These are phyloP conservation scores for Neotragus moschatus DNA, from an alignment of 2,113 vertebrate species.

Conservation along the genomic window DNA sequence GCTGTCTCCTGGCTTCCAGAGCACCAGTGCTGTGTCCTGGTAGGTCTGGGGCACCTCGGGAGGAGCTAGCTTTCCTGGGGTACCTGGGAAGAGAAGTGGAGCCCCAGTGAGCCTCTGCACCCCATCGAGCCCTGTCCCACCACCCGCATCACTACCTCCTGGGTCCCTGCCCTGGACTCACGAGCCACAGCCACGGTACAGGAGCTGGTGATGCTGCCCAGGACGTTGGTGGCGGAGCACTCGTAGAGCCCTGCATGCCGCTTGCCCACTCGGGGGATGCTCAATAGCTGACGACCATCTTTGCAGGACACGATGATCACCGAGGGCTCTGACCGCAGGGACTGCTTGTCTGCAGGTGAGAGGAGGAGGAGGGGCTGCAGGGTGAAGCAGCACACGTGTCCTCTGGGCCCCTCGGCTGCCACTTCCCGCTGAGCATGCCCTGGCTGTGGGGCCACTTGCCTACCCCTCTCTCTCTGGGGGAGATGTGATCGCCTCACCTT, in stretches of 20 bases:
- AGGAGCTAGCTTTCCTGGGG: conserved; percentile 91
- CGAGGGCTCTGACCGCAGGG: conserved; percentile 84
- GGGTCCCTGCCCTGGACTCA: conserved; percentile 76
- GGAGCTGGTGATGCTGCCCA: conserved; percentile 91
- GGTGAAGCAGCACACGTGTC: conserved; percentile 40
- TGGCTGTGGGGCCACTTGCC: conserved; percentile 84
- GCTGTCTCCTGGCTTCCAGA: conserved; percentile 94
- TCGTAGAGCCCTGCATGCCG: conserved; percentile 94
- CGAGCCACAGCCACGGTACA: conserved; percentile 94
- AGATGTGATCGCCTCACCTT: conserved; percentile 83
- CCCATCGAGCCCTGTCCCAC: background rate
- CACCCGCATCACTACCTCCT: background rate
- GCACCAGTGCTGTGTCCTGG: conserved; percentile 92
- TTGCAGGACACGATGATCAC: conserved; percentile 92
- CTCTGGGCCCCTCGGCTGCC: conserved; percentile 75
- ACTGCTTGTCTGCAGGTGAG: conserved; percentile 87
- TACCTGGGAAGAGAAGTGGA: conserved; percentile 77
- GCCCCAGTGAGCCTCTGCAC: background rate
- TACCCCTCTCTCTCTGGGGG: conserved; percentile 56
- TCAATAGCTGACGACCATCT: conserved; percentile 94
- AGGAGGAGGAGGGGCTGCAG: background rate
- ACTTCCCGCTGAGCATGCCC: conserved; percentile 73
- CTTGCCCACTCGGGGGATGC: conserved; percentile 90
- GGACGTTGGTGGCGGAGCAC: conserved; percentile 90
- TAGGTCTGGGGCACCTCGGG: conserved; percentile 96